These are phyloP conservation scores for Nesogale talazaci DNA, from an alignment of 2,113 vertebrate genomes.

Conservation along the genomic window DNA sequence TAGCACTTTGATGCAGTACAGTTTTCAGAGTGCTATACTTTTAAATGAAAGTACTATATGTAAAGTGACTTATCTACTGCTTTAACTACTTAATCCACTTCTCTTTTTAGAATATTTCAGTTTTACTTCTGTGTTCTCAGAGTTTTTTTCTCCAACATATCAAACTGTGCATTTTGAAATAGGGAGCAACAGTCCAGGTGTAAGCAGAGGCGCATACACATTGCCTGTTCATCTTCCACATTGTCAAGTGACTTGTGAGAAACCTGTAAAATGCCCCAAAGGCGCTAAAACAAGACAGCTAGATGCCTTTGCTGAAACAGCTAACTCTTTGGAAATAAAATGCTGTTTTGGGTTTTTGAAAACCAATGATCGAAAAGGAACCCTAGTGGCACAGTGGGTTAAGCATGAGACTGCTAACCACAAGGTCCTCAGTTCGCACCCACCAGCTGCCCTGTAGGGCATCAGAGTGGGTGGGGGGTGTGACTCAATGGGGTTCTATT, in stretches of 20 bases:
- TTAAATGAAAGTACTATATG: constrained; percentile 58
- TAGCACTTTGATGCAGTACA: background rate
- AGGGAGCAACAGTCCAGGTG: constrained; percentile 26
- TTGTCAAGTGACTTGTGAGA: constrained; percentile 53
- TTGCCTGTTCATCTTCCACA: constrained; percentile 36
- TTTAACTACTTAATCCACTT: constrained; percentile 70
- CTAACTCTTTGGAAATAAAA: constrained; percentile 36
- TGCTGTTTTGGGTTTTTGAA: background rate
- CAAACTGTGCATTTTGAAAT: constrained; percentile 66
- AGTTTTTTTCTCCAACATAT: constrained; percentile 51
- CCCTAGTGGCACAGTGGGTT: too few species aligned
- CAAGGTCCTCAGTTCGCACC: too few species aligned
- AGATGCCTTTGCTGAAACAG: constrained; percentile 17
- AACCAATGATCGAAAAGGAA: too few species aligned
- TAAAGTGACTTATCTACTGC: constrained; percentile 30
- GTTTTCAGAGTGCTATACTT: constrained; percentile 23
- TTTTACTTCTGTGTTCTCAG: constrained; percentile 69
- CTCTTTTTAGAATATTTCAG: constrained; percentile 63
- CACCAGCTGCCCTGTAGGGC: too few species aligned
- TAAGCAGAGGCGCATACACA: accelerated
- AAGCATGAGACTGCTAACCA: too few species aligned
- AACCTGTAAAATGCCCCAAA: constrained; percentile 57
- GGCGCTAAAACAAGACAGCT: background rate
- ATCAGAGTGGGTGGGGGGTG: too few species aligned
- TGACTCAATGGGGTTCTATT: background rate